phyloP scores from a whole-genome alignment of 2,113 vertebrate species.

The Salvelinus alpinus region DNA sequence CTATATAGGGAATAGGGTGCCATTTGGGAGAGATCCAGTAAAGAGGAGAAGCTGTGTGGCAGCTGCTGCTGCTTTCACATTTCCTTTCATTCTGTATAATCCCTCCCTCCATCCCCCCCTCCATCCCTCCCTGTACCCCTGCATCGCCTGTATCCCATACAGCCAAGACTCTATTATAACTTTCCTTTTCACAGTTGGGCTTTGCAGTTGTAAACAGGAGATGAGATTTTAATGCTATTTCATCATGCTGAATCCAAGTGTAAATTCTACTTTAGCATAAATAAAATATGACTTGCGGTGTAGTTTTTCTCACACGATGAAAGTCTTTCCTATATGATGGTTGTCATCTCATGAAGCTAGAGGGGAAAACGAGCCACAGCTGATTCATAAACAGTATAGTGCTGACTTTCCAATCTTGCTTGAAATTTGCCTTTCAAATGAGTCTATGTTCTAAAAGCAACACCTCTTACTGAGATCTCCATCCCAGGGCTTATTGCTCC shows the following conservation, averaged over 20 bases:
- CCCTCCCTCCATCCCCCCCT: neutral
- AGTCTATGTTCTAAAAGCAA: conserved; percentile 45
- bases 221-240: conserved; percentile 28
- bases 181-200: neutral
- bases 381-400: conserved; percentile 27
- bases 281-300: conserved; percentile 13
- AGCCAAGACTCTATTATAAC: neutral
- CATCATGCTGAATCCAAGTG: neutral
- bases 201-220: conserved; percentile 11
- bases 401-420: conserved; percentile 17
- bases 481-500: conserved; percentile 34
- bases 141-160: neutral
- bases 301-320: neutral
- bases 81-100: neutral
- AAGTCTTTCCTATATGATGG: conserved; percentile 10
- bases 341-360: conserved; percentile 3
- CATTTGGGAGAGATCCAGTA: neutral
- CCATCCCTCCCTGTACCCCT: too few relatives aligned
- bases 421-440: conserved; percentile 69
- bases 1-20: neutral
- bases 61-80: neutral
- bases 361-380: conserved; percentile 5
- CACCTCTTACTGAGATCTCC: conserved; percentile 37
- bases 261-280: conserved; percentile 12
- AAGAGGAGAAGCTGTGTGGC: neutral